A percentile compares a stretch with the other conserved stretches of the same genome.
Conservation (phyloP, 1,140 invertebrate species). For the Megathymus violae region DNA sequence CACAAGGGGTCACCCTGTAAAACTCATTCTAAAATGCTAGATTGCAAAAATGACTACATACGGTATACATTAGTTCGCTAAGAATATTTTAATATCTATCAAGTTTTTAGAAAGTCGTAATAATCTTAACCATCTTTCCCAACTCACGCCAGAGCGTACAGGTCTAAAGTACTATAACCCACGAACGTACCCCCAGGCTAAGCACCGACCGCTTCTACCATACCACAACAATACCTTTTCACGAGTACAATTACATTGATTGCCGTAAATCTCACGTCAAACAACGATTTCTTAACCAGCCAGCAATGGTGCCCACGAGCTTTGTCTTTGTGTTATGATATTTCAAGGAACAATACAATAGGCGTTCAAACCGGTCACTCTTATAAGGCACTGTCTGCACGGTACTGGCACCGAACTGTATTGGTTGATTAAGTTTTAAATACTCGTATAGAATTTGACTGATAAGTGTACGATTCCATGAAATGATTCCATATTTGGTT, state of each 20-base stretch:
- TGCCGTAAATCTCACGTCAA: not conserved
- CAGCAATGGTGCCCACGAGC: conserved; percentile 11
- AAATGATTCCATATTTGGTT: conserved; percentile 15
- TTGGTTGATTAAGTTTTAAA: conserved; percentile 33
- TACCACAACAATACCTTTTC: conserved; percentile 1
- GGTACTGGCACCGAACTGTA: conserved; percentile 14
- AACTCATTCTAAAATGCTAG: too few relatives aligned
- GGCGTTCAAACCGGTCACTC: conserved; percentile 20
- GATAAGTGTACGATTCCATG: conserved; percentile 28
- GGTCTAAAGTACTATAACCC: conserved; percentile 38
- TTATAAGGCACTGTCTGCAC: conserved; percentile 20
- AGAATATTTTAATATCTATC: too few relatives aligned
- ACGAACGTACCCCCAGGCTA: conserved; percentile 44
- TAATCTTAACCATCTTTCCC: conserved; percentile 1
- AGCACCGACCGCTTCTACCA: conserved; percentile 12
- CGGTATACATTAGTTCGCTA: not conserved
- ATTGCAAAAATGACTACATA: not conserved
- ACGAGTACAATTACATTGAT: conserved; percentile 9
- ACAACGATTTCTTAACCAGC: not conserved
- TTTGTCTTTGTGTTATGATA: conserved; percentile 7
- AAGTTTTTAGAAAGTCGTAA: not conserved
- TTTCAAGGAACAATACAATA: conserved; percentile 31
- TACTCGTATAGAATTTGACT: conserved; percentile 6
- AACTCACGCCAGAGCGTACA: conserved; percentile 32
- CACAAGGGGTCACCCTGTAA: too few relatives aligned